A percentile compares a stretch with the other conserved stretches of the same genome.
Conservation (phyloP, 2,888 invertebrate species). For the Salpingus planirostris region DNA sequence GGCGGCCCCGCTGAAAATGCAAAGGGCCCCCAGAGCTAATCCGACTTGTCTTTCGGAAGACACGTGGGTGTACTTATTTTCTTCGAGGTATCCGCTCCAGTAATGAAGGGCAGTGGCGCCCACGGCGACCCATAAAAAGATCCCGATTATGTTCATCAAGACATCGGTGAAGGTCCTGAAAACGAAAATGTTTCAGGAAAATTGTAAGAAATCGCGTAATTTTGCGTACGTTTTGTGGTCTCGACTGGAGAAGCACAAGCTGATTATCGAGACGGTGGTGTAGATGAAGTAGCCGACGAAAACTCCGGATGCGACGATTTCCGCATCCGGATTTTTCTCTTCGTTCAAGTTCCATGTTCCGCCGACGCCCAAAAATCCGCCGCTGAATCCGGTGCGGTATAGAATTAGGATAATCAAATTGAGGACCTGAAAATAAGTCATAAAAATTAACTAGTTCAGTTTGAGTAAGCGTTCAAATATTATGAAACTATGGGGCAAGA, state of each 20-base stretch:
- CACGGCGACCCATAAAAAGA: slow-evolving; percentile 76
- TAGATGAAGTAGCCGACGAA: slow-evolving; percentile 82
- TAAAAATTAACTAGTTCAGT: no score
- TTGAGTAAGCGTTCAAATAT: no score
- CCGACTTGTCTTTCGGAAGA: slow-evolving; percentile 68
- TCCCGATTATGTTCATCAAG: slow-evolving; percentile 80
- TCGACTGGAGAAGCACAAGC: slow-evolving; percentile 66
- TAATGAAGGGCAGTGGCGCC: slow-evolving; percentile 82
- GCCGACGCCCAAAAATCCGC: slow-evolving; percentile 77
- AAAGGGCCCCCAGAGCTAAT: slow-evolving; percentile 69
- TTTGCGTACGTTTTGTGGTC: slow-evolving; percentile 63
- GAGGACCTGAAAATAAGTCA: slow-evolving; percentile 51
- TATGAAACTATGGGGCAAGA: no score
- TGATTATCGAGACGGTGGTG: slow-evolving; percentile 66
- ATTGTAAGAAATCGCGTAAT: not conserved
- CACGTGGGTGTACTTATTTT: slow-evolving; percentile 65
- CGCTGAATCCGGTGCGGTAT: slow-evolving; percentile 74
- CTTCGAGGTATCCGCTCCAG: slow-evolving; percentile 79
- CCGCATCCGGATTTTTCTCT: slow-evolving; percentile 78
- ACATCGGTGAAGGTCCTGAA: slow-evolving; percentile 67
- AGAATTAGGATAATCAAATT: slow-evolving; percentile 72
- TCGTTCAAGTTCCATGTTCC: slow-evolving; percentile 87
- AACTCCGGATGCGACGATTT: slow-evolving; percentile 80
- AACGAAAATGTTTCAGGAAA: slow-evolving; percentile 15
- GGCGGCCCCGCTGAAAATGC: slow-evolving; percentile 69